Conservation (phyloP, 2,888 invertebrate genomes). For the Pandemis corylana region DNA sequence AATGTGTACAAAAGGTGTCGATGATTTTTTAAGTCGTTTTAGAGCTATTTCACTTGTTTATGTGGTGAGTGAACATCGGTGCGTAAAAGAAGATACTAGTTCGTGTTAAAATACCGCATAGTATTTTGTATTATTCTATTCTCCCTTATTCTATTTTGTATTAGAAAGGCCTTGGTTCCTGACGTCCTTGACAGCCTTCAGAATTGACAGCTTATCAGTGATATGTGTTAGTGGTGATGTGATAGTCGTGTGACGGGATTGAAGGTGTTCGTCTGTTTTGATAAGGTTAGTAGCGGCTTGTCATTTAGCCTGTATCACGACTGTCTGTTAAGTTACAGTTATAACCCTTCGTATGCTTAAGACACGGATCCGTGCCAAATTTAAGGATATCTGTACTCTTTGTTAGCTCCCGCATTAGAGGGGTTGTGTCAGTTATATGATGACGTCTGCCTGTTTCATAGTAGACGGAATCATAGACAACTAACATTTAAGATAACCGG, state of each 20-base stretch:
- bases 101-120: not conserved
- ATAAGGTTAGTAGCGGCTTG: not conserved
- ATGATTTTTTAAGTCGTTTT: not conserved
- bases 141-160: not conserved
- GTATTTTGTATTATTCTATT: no score
- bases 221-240: conserved; percentile 12
- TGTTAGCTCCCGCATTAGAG: no score
- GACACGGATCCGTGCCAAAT: no score
- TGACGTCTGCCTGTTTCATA: no score
- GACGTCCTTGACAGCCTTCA: not conserved
- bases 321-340: no score
- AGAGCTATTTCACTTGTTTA: not conserved
- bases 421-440: no score
- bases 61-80: not conserved
- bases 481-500: no score
- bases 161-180: not conserved
- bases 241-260: not conserved
- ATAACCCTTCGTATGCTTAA: no score
- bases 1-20: not conserved
- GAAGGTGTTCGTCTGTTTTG: not conserved
- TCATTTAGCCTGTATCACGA: no score
- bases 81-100: not conserved
- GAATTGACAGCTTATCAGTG: not conserved
- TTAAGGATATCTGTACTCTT: no score
- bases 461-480: no score